phyloP scores from a whole-genome alignment of 2,888 invertebrate genomes.

The Chrysotoxum bicinctum region DNA sequence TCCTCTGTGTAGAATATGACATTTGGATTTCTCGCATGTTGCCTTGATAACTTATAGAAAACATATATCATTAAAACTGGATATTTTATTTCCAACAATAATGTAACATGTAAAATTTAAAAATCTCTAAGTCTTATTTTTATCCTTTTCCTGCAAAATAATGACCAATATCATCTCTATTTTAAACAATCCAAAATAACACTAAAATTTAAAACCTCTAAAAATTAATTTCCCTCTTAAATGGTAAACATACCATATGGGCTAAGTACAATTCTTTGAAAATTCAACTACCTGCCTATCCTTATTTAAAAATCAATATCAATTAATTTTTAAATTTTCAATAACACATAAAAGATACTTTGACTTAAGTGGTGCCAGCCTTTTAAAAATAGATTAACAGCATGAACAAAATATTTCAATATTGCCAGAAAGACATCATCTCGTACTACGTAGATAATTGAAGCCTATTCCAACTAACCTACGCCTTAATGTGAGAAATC shows the following conservation, averaged over 20 bases:
- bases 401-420: slow-evolving; percentile 38
- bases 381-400: slow-evolving; percentile 3
- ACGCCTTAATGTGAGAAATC: slow-evolving; percentile 61
- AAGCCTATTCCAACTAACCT: slow-evolving; percentile 43
- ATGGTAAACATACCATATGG: not conserved
- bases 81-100: too few species aligned
- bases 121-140: too few species aligned
- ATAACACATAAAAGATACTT: not conserved
- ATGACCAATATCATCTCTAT: not conserved
- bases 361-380: not conserved
- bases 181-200: not conserved
- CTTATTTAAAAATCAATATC: slow-evolving; percentile 1
- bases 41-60: too few species aligned
- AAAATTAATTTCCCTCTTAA: too few species aligned
- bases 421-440: not conserved
- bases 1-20: too few species aligned
- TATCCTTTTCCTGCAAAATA: too few species aligned
- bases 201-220: not conserved
- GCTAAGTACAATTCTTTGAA: not conserved
- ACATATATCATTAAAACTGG: too few species aligned
- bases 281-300: not conserved
- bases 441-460: slow-evolving; percentile 26
- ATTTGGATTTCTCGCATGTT: too few species aligned
- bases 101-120: too few species aligned
- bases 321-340: slow-evolving; percentile 8